phyloP scores from a whole-genome alignment of 1,140 invertebrate species.

The Pristionchus pacificus region DNA sequence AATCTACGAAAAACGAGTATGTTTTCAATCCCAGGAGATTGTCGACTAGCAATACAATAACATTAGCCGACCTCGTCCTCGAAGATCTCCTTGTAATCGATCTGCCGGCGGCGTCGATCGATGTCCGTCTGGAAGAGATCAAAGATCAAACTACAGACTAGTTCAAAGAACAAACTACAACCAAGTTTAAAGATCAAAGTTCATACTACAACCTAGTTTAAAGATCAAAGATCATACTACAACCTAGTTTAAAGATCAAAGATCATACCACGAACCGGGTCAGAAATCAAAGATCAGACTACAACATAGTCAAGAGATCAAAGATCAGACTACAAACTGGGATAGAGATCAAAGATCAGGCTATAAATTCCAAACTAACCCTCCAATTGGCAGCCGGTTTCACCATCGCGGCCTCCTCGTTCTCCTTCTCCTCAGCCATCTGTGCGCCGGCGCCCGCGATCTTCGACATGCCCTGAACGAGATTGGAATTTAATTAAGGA shows the following conservation, averaged over 20 bases:
- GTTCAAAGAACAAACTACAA: not conserved
- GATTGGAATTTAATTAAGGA: constrained; percentile 22
- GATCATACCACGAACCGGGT: not conserved
- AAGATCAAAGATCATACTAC: too few species aligned
- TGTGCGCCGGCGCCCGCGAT: constrained; percentile 39
- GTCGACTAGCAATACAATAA: too few species aligned
- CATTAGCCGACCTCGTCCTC: constrained; percentile 95
- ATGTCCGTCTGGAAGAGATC: constrained; percentile 42
- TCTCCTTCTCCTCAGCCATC: constrained; percentile 26
- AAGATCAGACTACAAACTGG: not conserved
- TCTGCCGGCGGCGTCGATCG: constrained; percentile 65
- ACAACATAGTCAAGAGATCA: constrained; percentile 24
- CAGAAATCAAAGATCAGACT: not conserved
- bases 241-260: constrained; percentile 15
- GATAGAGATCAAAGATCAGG: not conserved
- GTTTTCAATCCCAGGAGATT: too few species aligned
- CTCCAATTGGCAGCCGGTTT: constrained; percentile 42
- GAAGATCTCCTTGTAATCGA: constrained; percentile 99
- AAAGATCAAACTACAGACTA: not conserved
- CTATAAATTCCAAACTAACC: constrained; percentile 19
- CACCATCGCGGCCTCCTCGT: constrained; percentile 32
- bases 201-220: not conserved
- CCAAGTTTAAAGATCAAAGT: constrained; percentile 20
- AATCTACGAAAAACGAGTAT: too few species aligned
- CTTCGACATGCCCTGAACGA: constrained; percentile 56